phyloP scores from a whole-genome alignment of 2,113 vertebrate genomes.

The Lepus timidus region DNA sequence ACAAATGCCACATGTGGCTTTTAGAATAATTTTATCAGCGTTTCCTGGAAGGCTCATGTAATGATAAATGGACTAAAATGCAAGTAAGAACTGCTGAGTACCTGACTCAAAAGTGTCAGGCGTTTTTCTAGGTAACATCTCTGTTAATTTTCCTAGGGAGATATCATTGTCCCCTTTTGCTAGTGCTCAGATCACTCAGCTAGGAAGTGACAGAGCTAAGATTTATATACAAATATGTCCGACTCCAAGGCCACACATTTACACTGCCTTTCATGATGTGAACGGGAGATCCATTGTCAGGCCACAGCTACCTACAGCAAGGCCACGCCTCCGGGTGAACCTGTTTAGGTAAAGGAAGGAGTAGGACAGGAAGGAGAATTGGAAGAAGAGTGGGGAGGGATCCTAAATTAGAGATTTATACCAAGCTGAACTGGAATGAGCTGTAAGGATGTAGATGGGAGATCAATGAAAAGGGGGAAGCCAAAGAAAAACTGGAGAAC shows the following conservation, averaged over 20 bases:
- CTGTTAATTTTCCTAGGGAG: background rate
- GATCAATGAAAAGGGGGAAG: background rate
- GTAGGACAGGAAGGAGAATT: background rate
- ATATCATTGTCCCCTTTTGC: slow-evolving; percentile 11
- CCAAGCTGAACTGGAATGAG: background rate
- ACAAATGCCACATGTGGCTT: background rate
- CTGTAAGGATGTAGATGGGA: background rate
- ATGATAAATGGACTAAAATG: background rate
- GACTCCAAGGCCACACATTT: background rate
- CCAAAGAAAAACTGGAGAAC: background rate
- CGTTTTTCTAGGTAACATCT: slow-evolving; percentile 36
- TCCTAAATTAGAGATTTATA: background rate
- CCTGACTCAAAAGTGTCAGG: background rate
- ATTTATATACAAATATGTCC: background rate
- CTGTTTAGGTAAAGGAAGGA: background rate
- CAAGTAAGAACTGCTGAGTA: background rate
- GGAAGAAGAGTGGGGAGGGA: background rate
- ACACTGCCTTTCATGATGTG: background rate
- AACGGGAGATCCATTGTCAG: background rate
- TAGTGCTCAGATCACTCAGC: background rate
- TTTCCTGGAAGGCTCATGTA: background rate
- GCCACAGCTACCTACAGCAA: background rate
- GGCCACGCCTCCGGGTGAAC: background rate
- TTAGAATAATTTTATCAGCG: slow-evolving; percentile 31
- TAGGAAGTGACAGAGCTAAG: background rate